Evolutionary conservation across 2,797 vertebrate genomes (phyloP).

Genomic region (Syndactyla subalaris): DNA sequence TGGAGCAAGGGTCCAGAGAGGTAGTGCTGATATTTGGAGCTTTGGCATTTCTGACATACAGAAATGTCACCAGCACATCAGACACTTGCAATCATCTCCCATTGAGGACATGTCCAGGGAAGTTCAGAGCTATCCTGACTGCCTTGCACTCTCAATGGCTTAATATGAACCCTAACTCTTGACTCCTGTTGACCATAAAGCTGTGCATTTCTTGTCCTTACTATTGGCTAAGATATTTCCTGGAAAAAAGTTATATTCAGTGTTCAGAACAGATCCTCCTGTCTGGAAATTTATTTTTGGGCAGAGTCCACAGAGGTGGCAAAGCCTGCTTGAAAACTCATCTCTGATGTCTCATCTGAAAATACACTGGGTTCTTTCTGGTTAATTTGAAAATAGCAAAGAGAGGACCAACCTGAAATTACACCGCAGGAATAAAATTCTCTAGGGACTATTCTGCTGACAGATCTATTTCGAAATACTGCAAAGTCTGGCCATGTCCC

Average conservation of each 20-base stretch:
- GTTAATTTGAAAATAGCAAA: neutral
- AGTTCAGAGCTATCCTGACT: neutral
- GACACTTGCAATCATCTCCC: neutral
- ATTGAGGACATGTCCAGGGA: neutral
- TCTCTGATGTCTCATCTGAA: neutral
- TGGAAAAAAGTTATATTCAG: neutral
- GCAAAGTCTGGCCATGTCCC: neutral
- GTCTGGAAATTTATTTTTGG: neutral
- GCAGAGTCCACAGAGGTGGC: neutral
- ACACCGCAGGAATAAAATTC: neutral
- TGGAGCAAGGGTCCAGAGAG: neutral
- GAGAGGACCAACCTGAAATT: conserved; percentile 27
- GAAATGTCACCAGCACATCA: neutral
- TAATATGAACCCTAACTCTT: neutral
- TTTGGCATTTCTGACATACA: neutral
- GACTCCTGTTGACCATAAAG: neutral
- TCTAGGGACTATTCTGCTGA: conserved; percentile 11
- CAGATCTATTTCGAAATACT: conserved; percentile 30
- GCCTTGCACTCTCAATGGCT: neutral
- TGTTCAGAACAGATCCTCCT: neutral
- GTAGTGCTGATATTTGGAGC: neutral
- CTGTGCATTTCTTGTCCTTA: neutral
- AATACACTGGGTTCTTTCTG: neutral
- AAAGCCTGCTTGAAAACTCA: neutral
- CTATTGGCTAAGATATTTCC: neutral